Evolutionary conservation across 2,113 vertebrate species (phyloP).

Genomic region (Tor tambroides): DNA sequence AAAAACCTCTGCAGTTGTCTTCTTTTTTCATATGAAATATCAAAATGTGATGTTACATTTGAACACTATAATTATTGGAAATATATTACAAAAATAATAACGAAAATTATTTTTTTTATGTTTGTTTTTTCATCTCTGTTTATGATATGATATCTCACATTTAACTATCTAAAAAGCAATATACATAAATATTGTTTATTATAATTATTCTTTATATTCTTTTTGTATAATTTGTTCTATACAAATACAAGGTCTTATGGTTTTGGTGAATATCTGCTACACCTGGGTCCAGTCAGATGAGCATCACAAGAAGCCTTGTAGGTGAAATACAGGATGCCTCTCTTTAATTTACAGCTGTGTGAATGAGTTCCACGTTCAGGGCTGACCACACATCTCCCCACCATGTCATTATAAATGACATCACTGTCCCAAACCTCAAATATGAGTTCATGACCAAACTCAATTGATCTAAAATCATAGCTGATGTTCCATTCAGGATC

Average conservation of each 20-base stretch:
- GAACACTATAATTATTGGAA: too few relatives aligned
- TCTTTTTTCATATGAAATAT: too few relatives aligned
- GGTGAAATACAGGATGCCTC: constrained; percentile 74
- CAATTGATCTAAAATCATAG: constrained; percentile 72
- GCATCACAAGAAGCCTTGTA: constrained; percentile 72
- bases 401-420: constrained; percentile 71
- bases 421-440: constrained; percentile 81
- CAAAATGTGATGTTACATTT: too few relatives aligned
- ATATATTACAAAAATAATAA: not conserved
- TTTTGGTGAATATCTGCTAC: constrained; percentile 73
- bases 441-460: constrained; percentile 71
- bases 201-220: not conserved
- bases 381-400: constrained; percentile 68
- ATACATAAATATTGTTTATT: not conserved
- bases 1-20: too few relatives aligned
- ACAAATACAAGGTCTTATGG: constrained; percentile 16
- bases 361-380: constrained; percentile 73
- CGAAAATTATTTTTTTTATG: not conserved
- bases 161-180: too few relatives aligned
- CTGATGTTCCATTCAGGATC: constrained; percentile 74
- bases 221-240: constrained; percentile 8
- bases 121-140: too few relatives aligned
- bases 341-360: constrained; percentile 72
- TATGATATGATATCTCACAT: too few relatives aligned
- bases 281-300: constrained; percentile 74